Base-by-base conservation (phyloP, 2,888 invertebrate genomes). In the Steinernema carpocapsae region DNA sequence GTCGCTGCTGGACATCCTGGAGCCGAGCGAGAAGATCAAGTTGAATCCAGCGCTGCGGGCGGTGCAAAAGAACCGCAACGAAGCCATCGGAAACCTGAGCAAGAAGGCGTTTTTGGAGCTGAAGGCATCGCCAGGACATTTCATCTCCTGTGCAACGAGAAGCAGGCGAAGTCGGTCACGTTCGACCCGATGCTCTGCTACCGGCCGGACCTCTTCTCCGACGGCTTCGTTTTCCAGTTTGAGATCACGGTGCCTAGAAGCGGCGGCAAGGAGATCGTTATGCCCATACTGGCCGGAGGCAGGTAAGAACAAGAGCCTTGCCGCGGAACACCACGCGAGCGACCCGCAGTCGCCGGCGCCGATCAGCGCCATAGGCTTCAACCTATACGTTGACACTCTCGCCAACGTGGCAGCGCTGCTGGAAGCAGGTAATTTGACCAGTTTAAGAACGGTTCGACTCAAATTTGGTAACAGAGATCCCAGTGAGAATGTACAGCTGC, bases 181-280 rank as follows among this genome's bases (percentile, higher is more conserved):
- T 51, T 74, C 74, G 37, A 43, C n/a, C 74, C 73, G 7, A 72
- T 19, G 0, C 71, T 79, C 7, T 76, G 76, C 48, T 80, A 80
- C 48, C 77, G 82, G n/a, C 80, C 82, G 6, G 29, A 74, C 17
- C 78, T 78, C 0, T 83, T 83, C 75, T 74, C 71, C 3, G 80
- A 83, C 56, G 83, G 83, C 0, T 71, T 83, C 0, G 74, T 83
- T 12, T 83, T 83, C 74, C 64, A 64, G 19, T n/a, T 64, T 29
- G 64, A 64, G 32, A 64, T 64, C 7, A 32, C 32, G 3, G 6
- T 64, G 17, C 64, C 64, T 14, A 64, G 29, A 17, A 1, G 17
- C 17, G n/a, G n/a, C 17, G 32, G 32, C 17, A 64, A 64, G 17
- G 14, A 64, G 32, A 32, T n/a, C 7, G 37, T 29, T 3, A 29